A percentile compares a stretch with the other conserved stretches of the same genome.
These are phyloP conservation scores for Zhengitettix transpicula DNA, from an alignment of 2,888 invertebrate species.

Conservation along the genomic window DNA sequence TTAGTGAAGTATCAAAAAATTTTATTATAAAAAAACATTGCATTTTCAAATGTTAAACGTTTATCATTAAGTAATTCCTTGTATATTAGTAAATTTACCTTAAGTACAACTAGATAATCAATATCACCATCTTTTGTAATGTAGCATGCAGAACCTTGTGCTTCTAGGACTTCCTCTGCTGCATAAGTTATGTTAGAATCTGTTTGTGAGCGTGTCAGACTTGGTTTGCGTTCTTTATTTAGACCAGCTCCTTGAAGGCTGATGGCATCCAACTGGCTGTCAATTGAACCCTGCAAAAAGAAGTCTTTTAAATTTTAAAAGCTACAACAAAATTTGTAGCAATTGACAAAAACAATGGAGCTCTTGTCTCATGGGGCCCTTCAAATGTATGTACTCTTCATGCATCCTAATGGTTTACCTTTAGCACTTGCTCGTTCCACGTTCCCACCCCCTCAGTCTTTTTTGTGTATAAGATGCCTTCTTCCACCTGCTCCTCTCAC, in stretches of 20 bases:
- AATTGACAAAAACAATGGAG: too few species aligned
- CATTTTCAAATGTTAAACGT: too few species aligned
- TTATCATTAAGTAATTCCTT: background rate
- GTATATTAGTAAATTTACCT: constrained; percentile 32
- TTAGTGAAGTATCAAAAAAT: too few species aligned
- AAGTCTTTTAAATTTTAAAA: background rate
- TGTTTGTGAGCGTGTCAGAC: constrained; percentile 70
- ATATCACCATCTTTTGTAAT: constrained; percentile 92
- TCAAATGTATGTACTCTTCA: too few species aligned
- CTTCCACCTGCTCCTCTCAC: too few species aligned
- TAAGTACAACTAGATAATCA: constrained; percentile 72
- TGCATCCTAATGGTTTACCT: too few species aligned
- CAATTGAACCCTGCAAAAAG: constrained; percentile 53
- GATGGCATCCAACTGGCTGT: constrained; percentile 65
- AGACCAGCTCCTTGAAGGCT: constrained; percentile 29
- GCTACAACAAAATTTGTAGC: background rate
- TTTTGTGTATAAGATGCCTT: too few species aligned
- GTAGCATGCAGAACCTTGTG: constrained; percentile 75
- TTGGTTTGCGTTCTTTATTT: constrained; percentile 48
- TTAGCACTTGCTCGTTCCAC: too few species aligned
- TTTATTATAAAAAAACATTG: too few species aligned
- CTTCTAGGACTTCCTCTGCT: constrained; percentile 73
- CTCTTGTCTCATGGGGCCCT: too few species aligned
- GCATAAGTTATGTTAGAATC: constrained; percentile 84
- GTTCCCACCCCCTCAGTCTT: too few species aligned